These are phyloP conservation scores for Drosophila pegasa DNA, from an alignment of 2,888 invertebrate species.

Conservation along the genomic window DNA sequence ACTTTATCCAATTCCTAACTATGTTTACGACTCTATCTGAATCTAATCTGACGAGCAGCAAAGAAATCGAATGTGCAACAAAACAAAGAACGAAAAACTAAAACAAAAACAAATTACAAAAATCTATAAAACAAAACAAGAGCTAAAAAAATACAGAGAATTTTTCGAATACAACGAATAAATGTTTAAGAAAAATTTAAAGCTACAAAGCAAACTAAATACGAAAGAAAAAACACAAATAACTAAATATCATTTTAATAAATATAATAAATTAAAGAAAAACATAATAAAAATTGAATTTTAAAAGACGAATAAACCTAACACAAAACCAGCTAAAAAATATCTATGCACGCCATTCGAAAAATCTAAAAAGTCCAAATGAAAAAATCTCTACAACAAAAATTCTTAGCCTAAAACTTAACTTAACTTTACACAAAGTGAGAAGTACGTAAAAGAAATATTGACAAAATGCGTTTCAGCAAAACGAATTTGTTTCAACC, in stretches of 20 bases:
- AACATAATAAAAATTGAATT: conserved; percentile 11
- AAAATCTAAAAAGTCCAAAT: conserved; percentile 26
- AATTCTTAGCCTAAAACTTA: conserved; percentile 57
- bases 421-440: conserved; percentile 30
- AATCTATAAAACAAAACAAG: conserved; percentile 27
- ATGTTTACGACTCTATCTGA: conserved; percentile 19
- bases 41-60: conserved; percentile 22
- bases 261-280: not conserved
- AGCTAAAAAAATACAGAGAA: conserved; percentile 50
- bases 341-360: conserved; percentile 31
- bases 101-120: conserved; percentile 18
- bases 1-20: conserved; percentile 12
- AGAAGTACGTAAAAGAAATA: conserved; percentile 37
- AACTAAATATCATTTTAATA: conserved; percentile 17
- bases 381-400: conserved; percentile 43
- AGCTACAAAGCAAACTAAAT: conserved; percentile 18
- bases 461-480: conserved; percentile 70
- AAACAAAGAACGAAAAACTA: conserved; percentile 1
- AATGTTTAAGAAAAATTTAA: conserved; percentile 68
- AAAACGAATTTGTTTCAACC: conserved; percentile 71
- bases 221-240: conserved; percentile 6
- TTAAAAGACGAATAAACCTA: conserved; percentile 2
- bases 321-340: conserved; percentile 40
- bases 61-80: conserved; percentile 32
- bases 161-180: conserved; percentile 82